Conservation (phyloP, 2,113 vertebrate species). For the Tringa solitaria region DNA sequence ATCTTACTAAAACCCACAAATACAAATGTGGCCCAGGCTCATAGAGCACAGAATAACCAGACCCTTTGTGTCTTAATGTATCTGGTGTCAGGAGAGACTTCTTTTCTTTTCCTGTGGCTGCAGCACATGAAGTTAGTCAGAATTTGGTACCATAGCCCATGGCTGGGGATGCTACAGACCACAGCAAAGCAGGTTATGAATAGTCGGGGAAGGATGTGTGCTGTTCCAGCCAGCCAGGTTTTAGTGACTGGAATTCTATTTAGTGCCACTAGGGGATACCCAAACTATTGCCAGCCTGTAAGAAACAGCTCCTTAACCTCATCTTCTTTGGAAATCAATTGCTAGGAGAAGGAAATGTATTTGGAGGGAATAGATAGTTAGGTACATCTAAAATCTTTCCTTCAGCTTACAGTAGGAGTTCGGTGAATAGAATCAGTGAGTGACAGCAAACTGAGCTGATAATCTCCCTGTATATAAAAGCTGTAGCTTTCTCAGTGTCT, state of each 20-base stretch:
- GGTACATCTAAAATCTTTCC: neutral
- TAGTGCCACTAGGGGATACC: neutral
- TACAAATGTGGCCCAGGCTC: neutral
- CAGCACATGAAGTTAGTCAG: neutral
- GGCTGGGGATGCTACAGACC: neutral
- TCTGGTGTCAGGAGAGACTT: neutral
- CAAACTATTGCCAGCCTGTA: neutral
- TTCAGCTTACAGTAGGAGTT: neutral
- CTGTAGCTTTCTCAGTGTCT: neutral
- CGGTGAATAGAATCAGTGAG: neutral
- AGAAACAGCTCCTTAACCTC: neutral
- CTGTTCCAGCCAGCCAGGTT: neutral
- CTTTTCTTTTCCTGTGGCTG: neutral
- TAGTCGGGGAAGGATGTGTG: neutral
- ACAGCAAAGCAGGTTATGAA: neutral
- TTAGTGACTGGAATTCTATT: neutral
- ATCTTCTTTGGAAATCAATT: neutral
- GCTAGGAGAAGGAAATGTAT: neutral
- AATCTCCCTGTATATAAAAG: neutral
- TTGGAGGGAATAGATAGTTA: neutral
- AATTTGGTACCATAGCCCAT: neutral
- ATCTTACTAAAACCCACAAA: neutral
- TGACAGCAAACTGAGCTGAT: neutral
- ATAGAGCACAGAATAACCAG: neutral
- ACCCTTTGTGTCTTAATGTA: accelerated